These are phyloP conservation scores for Isichthys henryi DNA, from an alignment of 2,113 vertebrate genomes.

Conservation along the genomic window DNA sequence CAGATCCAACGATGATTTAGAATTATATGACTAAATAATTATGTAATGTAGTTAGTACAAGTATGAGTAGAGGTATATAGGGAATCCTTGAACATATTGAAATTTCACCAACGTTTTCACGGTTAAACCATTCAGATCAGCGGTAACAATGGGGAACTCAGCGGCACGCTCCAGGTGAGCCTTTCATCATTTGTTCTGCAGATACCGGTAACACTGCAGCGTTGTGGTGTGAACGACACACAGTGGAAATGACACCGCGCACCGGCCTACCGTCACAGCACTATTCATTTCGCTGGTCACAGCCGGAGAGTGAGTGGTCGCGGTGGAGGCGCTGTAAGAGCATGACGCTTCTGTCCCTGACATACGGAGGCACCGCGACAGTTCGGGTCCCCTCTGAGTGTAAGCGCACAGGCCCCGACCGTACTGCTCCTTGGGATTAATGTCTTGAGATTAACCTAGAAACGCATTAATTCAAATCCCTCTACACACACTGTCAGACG, in stretches of 20 bases:
- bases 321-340: background rate
- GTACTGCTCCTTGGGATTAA: slow-evolving; percentile 1
- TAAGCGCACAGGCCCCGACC: background rate
- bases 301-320: background rate
- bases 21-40: background rate
- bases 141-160: background rate
- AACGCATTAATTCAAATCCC: background rate
- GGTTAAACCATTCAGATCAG: background rate
- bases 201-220: background rate
- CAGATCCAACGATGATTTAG: background rate
- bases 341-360: background rate
- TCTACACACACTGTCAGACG: background rate
- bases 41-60: background rate
- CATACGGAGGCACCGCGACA: background rate
- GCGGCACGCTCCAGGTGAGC: background rate
- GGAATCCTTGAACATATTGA: background rate
- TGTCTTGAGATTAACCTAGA: slow-evolving; percentile 7
- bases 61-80: background rate
- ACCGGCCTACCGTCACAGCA: background rate
- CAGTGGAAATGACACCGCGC: background rate
- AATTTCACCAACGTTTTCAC: background rate
- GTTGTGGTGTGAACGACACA: background rate
- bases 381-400: background rate
- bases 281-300: background rate
- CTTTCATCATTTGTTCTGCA: background rate